Conservation (phyloP, 2,888 invertebrate species). For the Pseudoips prasinana region DNA sequence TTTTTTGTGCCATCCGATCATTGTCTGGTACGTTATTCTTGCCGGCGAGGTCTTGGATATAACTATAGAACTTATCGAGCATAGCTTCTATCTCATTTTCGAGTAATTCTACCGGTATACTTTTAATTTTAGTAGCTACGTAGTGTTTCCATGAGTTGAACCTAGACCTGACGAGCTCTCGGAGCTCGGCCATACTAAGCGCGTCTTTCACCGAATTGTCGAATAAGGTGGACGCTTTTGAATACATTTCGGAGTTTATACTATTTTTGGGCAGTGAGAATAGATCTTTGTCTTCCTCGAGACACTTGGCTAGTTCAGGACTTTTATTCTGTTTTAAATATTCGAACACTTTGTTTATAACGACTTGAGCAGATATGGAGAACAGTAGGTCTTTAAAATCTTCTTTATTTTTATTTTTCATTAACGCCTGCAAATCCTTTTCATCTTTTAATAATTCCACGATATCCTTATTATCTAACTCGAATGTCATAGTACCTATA, state of each 20-base stretch:
- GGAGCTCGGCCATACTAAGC: constrained; percentile 60
- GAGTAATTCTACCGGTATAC: constrained; percentile 57
- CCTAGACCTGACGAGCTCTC: constrained; percentile 53
- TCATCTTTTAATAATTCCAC: constrained; percentile 59
- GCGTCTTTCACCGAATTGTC: constrained; percentile 69
- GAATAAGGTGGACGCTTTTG: constrained; percentile 57
- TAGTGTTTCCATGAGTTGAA: constrained; percentile 67
- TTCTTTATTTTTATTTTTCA: constrained; percentile 60
- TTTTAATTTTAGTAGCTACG: constrained; percentile 58
- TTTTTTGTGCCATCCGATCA: constrained; percentile 55
- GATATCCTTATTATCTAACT: constrained; percentile 62
- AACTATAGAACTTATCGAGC: constrained; percentile 64
- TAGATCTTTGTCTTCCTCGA: constrained; percentile 56
- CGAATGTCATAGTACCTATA: constrained; percentile 59
- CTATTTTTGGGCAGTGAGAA: constrained; percentile 50
- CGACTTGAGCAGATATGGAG: constrained; percentile 66
- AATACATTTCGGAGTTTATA: constrained; percentile 56
- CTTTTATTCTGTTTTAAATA: constrained; percentile 62
- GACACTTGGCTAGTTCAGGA: constrained; percentile 55
- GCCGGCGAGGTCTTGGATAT: constrained; percentile 60
- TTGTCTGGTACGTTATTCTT: constrained; percentile 44
- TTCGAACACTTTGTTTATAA: constrained; percentile 68
- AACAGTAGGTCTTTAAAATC: constrained; percentile 64
- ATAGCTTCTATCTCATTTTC: constrained; percentile 65
- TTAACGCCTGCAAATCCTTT: constrained; percentile 52